phyloP scores from a whole-genome alignment of 2,888 invertebrate species.

The Oxycera nigricornis region DNA sequence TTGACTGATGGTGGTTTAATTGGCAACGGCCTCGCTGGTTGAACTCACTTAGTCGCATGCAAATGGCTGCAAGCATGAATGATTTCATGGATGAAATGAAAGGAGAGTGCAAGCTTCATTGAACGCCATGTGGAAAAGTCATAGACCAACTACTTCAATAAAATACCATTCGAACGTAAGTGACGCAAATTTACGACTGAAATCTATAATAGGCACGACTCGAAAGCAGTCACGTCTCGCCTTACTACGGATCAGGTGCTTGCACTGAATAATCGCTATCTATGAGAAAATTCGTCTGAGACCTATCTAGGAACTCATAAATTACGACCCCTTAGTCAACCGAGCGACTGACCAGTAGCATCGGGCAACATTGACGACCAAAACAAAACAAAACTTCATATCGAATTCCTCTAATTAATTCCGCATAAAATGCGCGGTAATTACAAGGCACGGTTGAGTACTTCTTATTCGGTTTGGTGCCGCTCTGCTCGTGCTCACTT shows the following conservation, averaged over 20 bases:
- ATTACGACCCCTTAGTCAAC: not conserved
- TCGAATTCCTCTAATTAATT: slow-evolving; percentile 40
- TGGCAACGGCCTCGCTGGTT: slow-evolving; percentile 11
- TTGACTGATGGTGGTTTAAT: slow-evolving; percentile 29
- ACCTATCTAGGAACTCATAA: not conserved
- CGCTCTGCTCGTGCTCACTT: not conserved
- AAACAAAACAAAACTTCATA: slow-evolving; percentile 15
- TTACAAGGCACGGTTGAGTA: slow-evolving; percentile 24
- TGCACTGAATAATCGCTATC: too few relatives aligned
- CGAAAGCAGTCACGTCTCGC: too few relatives aligned
- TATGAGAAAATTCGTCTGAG: not conserved
- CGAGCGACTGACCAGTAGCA: slow-evolving; percentile 4
- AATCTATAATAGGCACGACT: too few relatives aligned
- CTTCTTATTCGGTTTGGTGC: slow-evolving; percentile 18
- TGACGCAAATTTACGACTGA: too few relatives aligned
- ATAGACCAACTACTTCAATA: too few relatives aligned
- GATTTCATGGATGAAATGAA: not conserved
- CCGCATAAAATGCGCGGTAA: slow-evolving; percentile 37
- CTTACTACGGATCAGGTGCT: too few relatives aligned
- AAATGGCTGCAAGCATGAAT: not conserved
- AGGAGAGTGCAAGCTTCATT: too few relatives aligned
- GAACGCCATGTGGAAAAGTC: too few relatives aligned
- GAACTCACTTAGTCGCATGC: not conserved
- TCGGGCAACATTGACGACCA: not conserved
- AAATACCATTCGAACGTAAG: too few relatives aligned